phyloP scores from a whole-genome alignment of 2,113 vertebrate species.

The Triplophysa rosa region DNA sequence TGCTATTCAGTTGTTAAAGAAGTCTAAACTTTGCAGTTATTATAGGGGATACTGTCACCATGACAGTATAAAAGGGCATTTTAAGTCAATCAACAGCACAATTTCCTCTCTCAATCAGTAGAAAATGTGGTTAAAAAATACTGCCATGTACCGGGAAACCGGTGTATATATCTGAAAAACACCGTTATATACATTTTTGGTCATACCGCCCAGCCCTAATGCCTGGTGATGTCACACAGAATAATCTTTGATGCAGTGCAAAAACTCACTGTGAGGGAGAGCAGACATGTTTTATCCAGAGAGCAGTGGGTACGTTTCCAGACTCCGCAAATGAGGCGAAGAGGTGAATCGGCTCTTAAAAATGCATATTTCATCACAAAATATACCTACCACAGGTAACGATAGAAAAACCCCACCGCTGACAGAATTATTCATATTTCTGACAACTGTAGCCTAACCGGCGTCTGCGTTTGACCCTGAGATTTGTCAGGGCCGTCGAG shows the following conservation, averaged over 20 bases:
- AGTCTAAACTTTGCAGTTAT: too few relatives aligned
- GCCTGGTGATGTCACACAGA: constrained; percentile 30
- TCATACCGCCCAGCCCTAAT: too few relatives aligned
- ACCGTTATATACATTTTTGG: too few relatives aligned
- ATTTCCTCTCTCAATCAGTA: too few relatives aligned
- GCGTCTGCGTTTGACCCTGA: constrained; percentile 26
- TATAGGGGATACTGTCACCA: too few relatives aligned
- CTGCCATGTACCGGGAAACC: too few relatives aligned
- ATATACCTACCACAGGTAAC: constrained; percentile 18
- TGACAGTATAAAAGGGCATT: too few relatives aligned
- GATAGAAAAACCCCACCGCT: constrained; percentile 16
- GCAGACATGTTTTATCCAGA: background rate
- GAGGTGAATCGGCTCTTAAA: background rate
- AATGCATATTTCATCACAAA: constrained; percentile 28
- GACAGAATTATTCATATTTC: constrained; percentile 42
- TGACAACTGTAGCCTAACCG: background rate
- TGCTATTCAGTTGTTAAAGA: too few relatives aligned
- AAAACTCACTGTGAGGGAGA: constrained; percentile 11
- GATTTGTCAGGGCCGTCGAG: background rate
- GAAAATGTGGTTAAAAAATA: too few relatives aligned
- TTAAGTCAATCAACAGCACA: too few relatives aligned
- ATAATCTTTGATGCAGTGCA: constrained; percentile 31
- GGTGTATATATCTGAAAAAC: too few relatives aligned
- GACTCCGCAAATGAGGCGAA: background rate
- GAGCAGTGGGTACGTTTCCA: background rate